Percentiles rank a stretch among this genome's conserved stretches.
These are phyloP conservation scores for Oceanodroma leucorhoa DNA, from an alignment of 2,797 vertebrate species.

Conservation along the genomic window DNA sequence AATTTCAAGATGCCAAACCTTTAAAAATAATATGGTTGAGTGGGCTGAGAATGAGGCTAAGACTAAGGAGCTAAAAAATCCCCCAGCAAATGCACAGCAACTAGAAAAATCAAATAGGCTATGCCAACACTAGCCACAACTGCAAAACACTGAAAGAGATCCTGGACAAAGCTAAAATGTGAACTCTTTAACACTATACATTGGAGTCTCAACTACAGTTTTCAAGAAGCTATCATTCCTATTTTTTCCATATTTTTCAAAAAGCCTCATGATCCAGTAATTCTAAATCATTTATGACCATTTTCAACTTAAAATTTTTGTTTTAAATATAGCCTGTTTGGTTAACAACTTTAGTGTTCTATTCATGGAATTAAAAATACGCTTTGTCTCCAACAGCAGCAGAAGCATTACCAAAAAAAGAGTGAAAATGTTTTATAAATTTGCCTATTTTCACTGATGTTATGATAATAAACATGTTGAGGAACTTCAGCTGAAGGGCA, in stretches of 20 bases:
- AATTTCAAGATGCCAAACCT: background rate
- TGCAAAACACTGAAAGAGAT: background rate
- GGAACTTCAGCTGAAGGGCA: background rate
- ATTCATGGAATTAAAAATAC: background rate
- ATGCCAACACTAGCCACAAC: background rate
- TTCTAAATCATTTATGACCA: background rate
- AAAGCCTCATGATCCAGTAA: background rate
- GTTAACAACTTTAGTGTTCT: background rate
- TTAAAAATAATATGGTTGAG: background rate
- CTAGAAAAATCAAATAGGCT: background rate
- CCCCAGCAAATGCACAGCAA: background rate
- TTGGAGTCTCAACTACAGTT: background rate
- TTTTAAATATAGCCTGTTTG: background rate
- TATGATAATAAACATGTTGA: background rate
- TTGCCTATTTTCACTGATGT: background rate
- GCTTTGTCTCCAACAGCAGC: background rate
- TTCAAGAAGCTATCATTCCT: background rate
- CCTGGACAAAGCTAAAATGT: background rate
- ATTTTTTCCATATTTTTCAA: background rate
- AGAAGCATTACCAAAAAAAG: background rate
- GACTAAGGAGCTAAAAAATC: background rate
- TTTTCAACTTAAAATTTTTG: background rate
- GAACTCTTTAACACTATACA: background rate
- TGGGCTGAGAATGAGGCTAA: background rate
- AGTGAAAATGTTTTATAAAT: background rate